Evolutionary conservation across 2,113 vertebrate genomes (phyloP).

Genomic region (Phyllopteryx taeniolatus): DNA sequence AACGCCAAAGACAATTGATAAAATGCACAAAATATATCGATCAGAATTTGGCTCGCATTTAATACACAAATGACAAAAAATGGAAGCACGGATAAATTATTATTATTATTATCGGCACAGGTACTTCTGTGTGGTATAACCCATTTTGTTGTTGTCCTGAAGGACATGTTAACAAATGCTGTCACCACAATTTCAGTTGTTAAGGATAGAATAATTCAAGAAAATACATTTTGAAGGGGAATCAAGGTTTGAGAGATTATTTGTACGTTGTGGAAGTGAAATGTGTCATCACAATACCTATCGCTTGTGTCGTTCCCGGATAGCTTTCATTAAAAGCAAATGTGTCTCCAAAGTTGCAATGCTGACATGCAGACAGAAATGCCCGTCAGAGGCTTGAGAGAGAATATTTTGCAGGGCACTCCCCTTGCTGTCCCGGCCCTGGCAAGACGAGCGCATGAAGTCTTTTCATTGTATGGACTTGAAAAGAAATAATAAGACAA

Average conservation of each 20-base stretch:
- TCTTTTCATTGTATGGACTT: conserved; percentile 69
- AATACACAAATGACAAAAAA: conserved; percentile 4
- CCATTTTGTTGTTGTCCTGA: conserved; percentile 18
- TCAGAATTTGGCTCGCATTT: not conserved
- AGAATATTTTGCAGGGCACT: conserved; percentile 64
- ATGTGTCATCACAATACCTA: conserved; percentile 53
- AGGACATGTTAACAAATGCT: conserved; percentile 6
- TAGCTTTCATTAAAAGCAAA: conserved; percentile 67
- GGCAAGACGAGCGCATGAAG: conserved; percentile 46
- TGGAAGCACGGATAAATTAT: conserved; percentile 6
- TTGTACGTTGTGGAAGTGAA: conserved; percentile 53
- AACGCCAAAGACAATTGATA: conserved; percentile 16
- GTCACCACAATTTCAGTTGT: not conserved
- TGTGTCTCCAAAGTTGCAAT: conserved; percentile 53
- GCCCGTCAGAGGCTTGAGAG: conserved; percentile 67
- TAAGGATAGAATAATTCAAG: conserved; percentile 33
- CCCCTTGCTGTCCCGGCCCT: conserved; percentile 55
- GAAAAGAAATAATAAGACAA: conserved; percentile 78
- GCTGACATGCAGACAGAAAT: conserved; percentile 72
- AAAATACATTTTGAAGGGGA: conserved; percentile 17
- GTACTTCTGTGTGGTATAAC: conserved; percentile 8
- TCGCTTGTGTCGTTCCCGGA: conserved; percentile 43
- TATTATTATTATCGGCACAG: not conserved
- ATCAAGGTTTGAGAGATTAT: conserved; percentile 44
- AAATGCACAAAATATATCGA: conserved; percentile 1